A percentile compares a stretch with the other conserved stretches of the same genome.
phyloP scores from a whole-genome alignment of 2,113 vertebrate species.

The Nothoprocta pentlandii region DNA sequence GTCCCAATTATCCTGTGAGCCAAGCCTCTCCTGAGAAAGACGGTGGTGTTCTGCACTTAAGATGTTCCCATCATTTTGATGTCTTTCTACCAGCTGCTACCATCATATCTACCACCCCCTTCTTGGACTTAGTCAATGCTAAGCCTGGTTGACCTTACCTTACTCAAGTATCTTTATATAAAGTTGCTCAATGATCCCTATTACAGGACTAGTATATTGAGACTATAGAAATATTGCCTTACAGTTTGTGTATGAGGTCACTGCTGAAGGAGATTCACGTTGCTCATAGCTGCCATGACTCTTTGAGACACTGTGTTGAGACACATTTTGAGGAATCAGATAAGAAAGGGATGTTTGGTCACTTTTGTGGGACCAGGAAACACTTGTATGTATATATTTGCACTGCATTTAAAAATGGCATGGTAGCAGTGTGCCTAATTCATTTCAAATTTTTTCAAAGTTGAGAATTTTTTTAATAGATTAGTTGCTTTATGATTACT shows the following conservation, averaged over 20 bases:
- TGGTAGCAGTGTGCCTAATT: neutral
- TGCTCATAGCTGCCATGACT: neutral
- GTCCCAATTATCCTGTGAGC: neutral
- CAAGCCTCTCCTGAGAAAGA: neutral
- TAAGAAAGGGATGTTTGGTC: neutral
- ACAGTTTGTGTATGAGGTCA: accelerated
- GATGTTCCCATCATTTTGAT: neutral
- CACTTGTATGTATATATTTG: neutral
- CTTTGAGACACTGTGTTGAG: neutral
- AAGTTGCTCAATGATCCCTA: neutral
- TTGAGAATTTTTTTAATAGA: neutral
- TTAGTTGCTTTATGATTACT: neutral
- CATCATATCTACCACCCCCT: neutral
- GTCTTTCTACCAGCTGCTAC: neutral
- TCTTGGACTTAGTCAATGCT: neutral
- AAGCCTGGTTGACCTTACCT: neutral
- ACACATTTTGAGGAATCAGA: neutral
- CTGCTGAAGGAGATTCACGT: neutral
- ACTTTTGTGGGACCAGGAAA: neutral
- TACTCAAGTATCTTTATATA: neutral
- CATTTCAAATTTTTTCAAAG: neutral
- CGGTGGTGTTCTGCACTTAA: neutral
- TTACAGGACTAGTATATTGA: neutral
- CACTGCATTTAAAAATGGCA: neutral
- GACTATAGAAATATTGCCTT: neutral